A percentile compares a stretch with the other conserved stretches of the same genome.
Evolutionary conservation across 2,797 vertebrate species (phyloP).

Genomic region (Syngnathus rostellatus): DNA sequence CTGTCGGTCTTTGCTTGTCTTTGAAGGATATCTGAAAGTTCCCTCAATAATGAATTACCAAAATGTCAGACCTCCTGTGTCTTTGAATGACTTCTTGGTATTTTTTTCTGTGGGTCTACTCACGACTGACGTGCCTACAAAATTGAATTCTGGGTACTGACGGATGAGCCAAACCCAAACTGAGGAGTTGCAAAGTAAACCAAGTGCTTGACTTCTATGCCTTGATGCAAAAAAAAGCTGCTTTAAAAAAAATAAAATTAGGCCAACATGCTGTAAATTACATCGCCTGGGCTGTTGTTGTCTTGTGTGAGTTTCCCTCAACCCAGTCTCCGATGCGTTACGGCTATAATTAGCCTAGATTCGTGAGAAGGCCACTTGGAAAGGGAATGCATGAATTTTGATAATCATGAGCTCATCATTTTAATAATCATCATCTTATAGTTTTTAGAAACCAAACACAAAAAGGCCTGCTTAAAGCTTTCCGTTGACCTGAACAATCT

Average conservation of each 20-base stretch:
- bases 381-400: slow-evolving; percentile 46
- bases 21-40: background rate
- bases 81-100: too few species aligned
- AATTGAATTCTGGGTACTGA: too few species aligned
- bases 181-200: background rate
- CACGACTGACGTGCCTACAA: background rate
- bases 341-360: slow-evolving; percentile 65
- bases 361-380: slow-evolving; percentile 56
- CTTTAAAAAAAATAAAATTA: slow-evolving; percentile 11
- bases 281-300: slow-evolving; percentile 31
- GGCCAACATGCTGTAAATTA: slow-evolving; percentile 47
- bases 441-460: slow-evolving; percentile 47
- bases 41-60: background rate
- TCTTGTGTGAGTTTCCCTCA: slow-evolving; percentile 42
- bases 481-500: background rate
- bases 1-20: background rate
- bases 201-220: background rate
- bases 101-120: background rate
- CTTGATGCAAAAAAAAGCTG: background rate
- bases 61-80: background rate
- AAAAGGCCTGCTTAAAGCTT: slow-evolving; percentile 18
- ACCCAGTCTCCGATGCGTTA: slow-evolving; percentile 53
- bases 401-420: slow-evolving; percentile 24
- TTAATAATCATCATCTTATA: slow-evolving; percentile 50
- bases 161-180: too few species aligned